phyloP scores from a whole-genome alignment of 1,140 invertebrate species.

The Euura saliciscinereae region DNA sequence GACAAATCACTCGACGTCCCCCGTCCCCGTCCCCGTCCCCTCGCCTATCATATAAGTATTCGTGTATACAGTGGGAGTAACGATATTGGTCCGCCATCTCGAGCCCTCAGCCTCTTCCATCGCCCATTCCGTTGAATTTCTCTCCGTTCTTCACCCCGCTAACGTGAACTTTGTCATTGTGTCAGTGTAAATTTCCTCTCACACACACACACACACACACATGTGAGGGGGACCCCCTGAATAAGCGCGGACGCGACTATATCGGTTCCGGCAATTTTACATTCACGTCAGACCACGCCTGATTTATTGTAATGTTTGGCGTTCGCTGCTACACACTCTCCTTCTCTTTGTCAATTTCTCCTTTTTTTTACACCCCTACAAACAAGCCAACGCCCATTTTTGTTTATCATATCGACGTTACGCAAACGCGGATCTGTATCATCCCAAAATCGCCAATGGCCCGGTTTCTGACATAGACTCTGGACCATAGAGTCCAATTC shows the following conservation, averaged over 20 bases:
- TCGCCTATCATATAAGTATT: too few species aligned
- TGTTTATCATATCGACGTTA: too few species aligned
- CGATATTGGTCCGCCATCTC: background rate
- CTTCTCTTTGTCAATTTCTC: too few species aligned
- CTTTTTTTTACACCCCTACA: too few species aligned
- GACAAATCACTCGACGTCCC: background rate
- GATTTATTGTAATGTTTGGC: conserved; percentile 58
- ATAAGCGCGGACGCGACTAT: conserved; percentile 42
- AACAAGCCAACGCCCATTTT: too few species aligned
- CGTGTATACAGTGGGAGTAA: background rate
- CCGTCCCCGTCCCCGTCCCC: background rate
- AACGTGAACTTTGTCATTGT: background rate
- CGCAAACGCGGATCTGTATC: too few species aligned
- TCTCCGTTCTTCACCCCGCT: background rate
- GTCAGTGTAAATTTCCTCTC: background rate
- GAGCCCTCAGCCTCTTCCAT: background rate
- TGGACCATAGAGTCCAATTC: too few species aligned
- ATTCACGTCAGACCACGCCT: conserved; percentile 46
- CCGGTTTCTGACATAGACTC: too few species aligned
- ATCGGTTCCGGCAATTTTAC: conserved; percentile 60
- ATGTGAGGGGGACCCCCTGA: background rate
- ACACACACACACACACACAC: background rate
- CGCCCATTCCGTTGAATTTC: background rate
- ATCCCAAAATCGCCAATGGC: too few species aligned
- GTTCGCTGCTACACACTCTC: conserved; percentile 25